Base-by-base conservation (phyloP, 2,113 vertebrate genomes). In the Rynchops niger region DNA sequence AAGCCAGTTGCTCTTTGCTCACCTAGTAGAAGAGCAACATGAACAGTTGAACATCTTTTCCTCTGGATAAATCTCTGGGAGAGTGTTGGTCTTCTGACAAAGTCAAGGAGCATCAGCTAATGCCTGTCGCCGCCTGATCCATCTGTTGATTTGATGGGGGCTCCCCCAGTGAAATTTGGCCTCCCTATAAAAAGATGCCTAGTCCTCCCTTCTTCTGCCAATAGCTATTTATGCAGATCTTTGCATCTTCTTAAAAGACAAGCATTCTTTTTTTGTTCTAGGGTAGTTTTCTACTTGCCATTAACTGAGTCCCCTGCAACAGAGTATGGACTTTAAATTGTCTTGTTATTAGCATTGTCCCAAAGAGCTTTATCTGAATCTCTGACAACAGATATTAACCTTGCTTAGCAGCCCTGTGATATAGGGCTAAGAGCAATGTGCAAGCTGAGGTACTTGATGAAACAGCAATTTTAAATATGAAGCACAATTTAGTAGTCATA, bases 81-180 rank as follows among this genome's bases (percentile, higher is more conserved):
- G 1, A 3, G 21, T 92, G n/a, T 5, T 74, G 25, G 32, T 42
- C 55, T 47, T 86, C 14, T 23, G 26, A 82, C 26, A 82, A 85
- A 42, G 34, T 20, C 26, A 76, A 56, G 30, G 15, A 77, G 12
- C 15, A 30, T 19, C 5, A 8, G 23, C 17, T 80, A 62, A 52
- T 1, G 14, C 17, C 12, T 40, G 5, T 49, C 14, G 82, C 27
- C 2, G 0, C 7, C 23, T 61, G 23, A 49, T 15, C 59, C 25
- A 32, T 19, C 32, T 22, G 42, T 67, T 30, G 47, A 40, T 34
- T 50, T 16, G 5, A 50, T 45, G 42, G 18, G 8, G n/a, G 2
- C 5, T 55, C 18, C 38, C 15, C 9, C 32, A 63, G 8, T 21
- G 47, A 88, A 74, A 71, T 36, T 3, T 80, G 16, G 11, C 14